Percentiles rank a stretch among this genome's conserved stretches.
Conservation (phyloP, 2,797 vertebrate genomes). For the Chaenodraco wilsoni region DNA sequence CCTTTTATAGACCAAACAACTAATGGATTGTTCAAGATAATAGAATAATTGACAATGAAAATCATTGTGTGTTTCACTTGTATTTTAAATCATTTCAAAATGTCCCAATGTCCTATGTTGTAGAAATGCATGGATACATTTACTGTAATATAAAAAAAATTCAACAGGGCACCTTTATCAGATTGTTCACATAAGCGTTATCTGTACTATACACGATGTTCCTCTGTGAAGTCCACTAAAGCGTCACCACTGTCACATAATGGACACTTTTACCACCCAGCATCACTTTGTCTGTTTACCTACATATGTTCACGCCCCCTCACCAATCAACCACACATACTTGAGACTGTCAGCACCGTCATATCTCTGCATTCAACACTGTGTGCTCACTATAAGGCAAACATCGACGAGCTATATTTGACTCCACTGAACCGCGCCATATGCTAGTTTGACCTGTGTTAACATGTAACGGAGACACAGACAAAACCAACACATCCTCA, state of each 20-base stretch:
- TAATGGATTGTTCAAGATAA: no score
- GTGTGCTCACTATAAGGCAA: slow-evolving; percentile 43
- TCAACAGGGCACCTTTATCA: neutral
- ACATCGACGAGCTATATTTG: slow-evolving; percentile 47
- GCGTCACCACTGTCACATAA: neutral
- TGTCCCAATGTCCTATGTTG: neutral
- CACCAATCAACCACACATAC: slow-evolving; percentile 17
- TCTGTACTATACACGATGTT: neutral
- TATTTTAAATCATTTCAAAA: no score
- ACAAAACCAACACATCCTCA: no score
- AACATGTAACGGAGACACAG: slow-evolving; percentile 12
- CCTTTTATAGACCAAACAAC: no score
- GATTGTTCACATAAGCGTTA: neutral
- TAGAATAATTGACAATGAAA: no score
- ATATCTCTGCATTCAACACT: slow-evolving; percentile 38
- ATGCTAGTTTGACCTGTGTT: slow-evolving; percentile 22
- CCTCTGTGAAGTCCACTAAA: neutral
- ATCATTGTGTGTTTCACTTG: no score
- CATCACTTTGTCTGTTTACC: slow-evolving; percentile 31
- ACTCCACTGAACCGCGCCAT: neutral
- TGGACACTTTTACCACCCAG: slow-evolving; percentile 1
- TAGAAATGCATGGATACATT: neutral
- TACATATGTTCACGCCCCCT: slow-evolving; percentile 18
- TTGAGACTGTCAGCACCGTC: slow-evolving; percentile 47
- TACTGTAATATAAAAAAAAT: neutral